Evolutionary conservation across 2,888 invertebrate genomes (phyloP), one percentile per base, ranked within the genome.

Genomic region (Mantis religiosa): DNA sequence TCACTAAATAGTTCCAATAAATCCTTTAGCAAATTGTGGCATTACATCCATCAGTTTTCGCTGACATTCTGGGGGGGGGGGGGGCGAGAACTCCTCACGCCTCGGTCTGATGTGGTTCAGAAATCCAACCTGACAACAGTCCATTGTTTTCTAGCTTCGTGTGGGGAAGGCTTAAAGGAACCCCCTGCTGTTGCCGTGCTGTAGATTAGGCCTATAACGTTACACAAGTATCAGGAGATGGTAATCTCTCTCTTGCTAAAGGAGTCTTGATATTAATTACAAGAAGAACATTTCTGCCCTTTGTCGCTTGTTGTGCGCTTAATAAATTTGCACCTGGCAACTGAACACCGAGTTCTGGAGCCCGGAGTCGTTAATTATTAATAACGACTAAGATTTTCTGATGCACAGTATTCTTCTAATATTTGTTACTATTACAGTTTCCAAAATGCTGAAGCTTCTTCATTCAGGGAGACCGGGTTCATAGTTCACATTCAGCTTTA

Each of bases 201-300:
- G 85, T 85, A 47, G 85, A 47, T 85, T 84, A 85, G 85, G 34
- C 87, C 87, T 86, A 86, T 86, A 86, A 86, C 30, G 71, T 85
- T 47, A 85, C 82, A 41, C 87, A 82, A 81, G 86, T 87, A 89
- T 84, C 87, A 87, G 28, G 25, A 88, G 89, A 89, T 88, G 83
- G 47, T 88, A 88, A 89, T 89, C 89, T 30, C 30, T 89, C 54
- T 71, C 83, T 41, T 27, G 84, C 83, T 71, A 87, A 83, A 88
- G 84, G 85, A 85, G 85, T 88, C 89, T 89, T 85, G 89, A 85
- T 89, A 89, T 89, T 89, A 89, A 89, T 89, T 89, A 88, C 89
- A 87, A n/a, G 41, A 82, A 84, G 71, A 83, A 20, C 28, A 15
- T n/a, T 28, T 47, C 25, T 34, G 34, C 27, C 84, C 84, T 84